phyloP scores from a whole-genome alignment of 2,113 vertebrate species.

The Myxocyprinus asiaticus region DNA sequence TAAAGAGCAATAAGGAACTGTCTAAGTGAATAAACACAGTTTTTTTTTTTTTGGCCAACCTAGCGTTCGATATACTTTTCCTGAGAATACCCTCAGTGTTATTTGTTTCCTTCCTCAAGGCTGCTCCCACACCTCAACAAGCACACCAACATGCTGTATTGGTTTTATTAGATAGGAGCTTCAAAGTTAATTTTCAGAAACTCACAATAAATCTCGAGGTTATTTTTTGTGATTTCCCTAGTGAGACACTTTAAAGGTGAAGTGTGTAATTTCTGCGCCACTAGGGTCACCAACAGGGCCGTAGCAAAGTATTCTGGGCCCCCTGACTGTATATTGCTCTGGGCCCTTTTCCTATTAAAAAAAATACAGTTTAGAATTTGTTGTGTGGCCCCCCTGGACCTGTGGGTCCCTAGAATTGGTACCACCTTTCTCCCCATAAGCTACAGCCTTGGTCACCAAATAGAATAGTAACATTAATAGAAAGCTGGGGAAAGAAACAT shows the following conservation, averaged over 20 bases:
- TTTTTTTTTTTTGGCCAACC: background rate
- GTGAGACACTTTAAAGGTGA: background rate
- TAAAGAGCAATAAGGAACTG: slow-evolving; percentile 2
- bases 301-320: too few relatives aligned
- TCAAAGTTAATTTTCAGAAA: slow-evolving; percentile 4
- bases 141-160: background rate
- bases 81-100: background rate
- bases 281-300: too few relatives aligned
- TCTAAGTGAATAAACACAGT: background rate
- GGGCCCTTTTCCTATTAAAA: too few relatives aligned
- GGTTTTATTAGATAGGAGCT: background rate
- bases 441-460: too few relatives aligned
- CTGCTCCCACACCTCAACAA: background rate
- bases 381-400: too few relatives aligned
- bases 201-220: background rate
- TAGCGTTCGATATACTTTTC: background rate
- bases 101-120: background rate
- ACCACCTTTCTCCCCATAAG: too few relatives aligned
- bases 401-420: too few relatives aligned
- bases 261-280: background rate
- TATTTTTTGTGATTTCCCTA: background rate
- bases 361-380: too few relatives aligned
- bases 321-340: too few relatives aligned
- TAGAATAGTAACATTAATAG: too few relatives aligned
- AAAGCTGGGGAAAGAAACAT: background rate